These are phyloP conservation scores for Megamerina dolium DNA, from an alignment of 2,888 invertebrate genomes.

Conservation along the genomic window DNA sequence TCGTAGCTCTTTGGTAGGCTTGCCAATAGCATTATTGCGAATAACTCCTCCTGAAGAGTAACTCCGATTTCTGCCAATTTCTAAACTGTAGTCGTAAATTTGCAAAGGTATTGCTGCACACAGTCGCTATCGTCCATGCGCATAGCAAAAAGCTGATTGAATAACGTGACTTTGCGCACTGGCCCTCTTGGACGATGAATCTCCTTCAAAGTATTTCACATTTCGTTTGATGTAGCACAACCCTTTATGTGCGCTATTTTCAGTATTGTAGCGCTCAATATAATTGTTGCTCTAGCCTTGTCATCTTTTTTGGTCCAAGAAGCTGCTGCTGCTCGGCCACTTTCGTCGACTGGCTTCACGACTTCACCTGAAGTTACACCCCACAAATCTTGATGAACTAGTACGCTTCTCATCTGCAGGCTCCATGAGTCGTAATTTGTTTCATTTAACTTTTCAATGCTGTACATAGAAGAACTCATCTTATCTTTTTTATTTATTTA, in stretches of 20 bases:
- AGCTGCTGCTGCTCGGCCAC: neutral
- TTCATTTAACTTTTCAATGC: too few relatives aligned
- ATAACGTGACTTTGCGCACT: too few relatives aligned
- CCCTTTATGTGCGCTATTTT: conserved; percentile 12
- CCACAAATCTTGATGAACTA: too few relatives aligned
- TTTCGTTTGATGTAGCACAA: conserved; percentile 10
- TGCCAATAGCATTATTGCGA: too few relatives aligned
- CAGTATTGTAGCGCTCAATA: conserved; percentile 10
- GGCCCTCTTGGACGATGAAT: too few relatives aligned
- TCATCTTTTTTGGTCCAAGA: conserved; percentile 9
- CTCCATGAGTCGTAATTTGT: conserved; percentile 17
- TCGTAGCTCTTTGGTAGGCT: too few relatives aligned
- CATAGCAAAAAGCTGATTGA: conserved; percentile 11
- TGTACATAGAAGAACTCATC: too few relatives aligned
- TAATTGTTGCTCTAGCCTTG: conserved; percentile 12
- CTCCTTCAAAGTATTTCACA: too few relatives aligned
- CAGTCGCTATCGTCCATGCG: conserved; percentile 6
- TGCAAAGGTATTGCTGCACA: conserved; percentile 2
- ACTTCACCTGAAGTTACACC: conserved; percentile 1
- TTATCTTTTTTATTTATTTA: conserved; percentile 8
- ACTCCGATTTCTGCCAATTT: too few relatives aligned
- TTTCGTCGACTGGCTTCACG: neutral
- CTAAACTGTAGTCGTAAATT: conserved; percentile 10
- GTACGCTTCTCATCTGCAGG: conserved; percentile 11
- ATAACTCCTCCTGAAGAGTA: too few relatives aligned